Evolutionary conservation across 1,140 invertebrate genomes (phyloP).

Genomic region (Meloidogyne hapla): DNA sequence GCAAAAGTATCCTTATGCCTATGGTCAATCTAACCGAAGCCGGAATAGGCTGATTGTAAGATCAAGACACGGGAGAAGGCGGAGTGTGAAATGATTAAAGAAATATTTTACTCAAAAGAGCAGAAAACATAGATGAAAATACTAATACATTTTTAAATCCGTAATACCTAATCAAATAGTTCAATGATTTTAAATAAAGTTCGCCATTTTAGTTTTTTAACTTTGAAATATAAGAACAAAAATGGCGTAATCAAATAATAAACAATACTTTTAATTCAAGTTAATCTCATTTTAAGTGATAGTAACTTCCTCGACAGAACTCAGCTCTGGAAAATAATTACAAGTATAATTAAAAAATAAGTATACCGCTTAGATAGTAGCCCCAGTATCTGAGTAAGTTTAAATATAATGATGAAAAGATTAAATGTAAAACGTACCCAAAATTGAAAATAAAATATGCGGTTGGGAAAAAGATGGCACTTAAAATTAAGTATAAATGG

Average conservation of each 20-base stretch:
- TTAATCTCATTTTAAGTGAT: conserved; percentile 15
- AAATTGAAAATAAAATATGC: conserved; percentile 62
- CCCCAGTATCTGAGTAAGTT: conserved; percentile 53
- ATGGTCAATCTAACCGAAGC: not conserved
- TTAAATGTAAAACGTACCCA: not conserved
- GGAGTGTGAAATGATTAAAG: not conserved
- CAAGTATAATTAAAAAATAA: not conserved
- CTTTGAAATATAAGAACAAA: too few species aligned
- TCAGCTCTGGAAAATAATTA: conserved; percentile 19
- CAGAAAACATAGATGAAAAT: too few species aligned
- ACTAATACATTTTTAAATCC: too few species aligned
- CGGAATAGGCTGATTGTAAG: not conserved
- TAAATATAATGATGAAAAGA: not conserved
- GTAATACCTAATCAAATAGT: too few species aligned
- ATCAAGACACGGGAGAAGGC: not conserved
- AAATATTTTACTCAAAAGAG: too few species aligned
- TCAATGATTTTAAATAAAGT: too few species aligned
- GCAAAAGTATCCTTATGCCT: not conserved
- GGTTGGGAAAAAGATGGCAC: conserved; percentile 63
- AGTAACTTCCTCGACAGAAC: conserved; percentile 33
- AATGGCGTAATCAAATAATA: too few species aligned
- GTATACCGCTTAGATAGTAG: conserved; percentile 50
- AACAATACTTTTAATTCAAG: too few species aligned
- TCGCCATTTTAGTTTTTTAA: too few species aligned
- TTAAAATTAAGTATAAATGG: conserved; percentile 32